Evolutionary conservation across 2,888 invertebrate species (phyloP), one percentile per base, ranked within the genome.

Genomic region (Xanthorhoe designata): DNA sequence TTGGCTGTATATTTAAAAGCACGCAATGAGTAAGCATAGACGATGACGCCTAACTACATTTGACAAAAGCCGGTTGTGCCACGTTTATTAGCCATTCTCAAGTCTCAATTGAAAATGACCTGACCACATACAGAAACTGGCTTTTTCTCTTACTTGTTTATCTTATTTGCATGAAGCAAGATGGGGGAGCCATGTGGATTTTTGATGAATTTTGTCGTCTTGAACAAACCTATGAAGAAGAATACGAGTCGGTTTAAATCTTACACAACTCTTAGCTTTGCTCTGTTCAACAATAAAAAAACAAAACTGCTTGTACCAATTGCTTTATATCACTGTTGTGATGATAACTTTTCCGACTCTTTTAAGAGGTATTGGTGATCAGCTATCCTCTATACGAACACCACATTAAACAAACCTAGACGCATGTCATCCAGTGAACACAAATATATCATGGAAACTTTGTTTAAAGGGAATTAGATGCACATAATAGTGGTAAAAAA

Each of bases 141-240:
- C 81, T 80, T 80, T 81, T 72, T 80, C 78, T 87, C 87, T 89
- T 91, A 91, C 87, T 91, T 91, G 89, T 85, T 86, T 83, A 91
- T 88, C 89, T 90, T 91, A 86, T 90, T 91, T 86, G 89, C 87
- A 86, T 91, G 92, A 83, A 92, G 91, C 88, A 92, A 91, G 84
- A 91, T 91, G 80, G 92, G 90, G 81, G 92, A 87, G 81, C 90
- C 90, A 78, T 91, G 88, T 78, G 90, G 86, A 69, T 90, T 89
- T 89, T 90, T 90, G 80, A 79, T 87, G 86, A 90, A 89, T 88
- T 91, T 92, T 86, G 92, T 89, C 62, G 91, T 88, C 92, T 88
- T 91, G 89, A 88, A 88, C 81, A 89, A 81, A 92, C 92, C 92
- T 92, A 92, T 75, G 90, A 85, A 91, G 85, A 87, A 91, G 84